These are phyloP conservation scores for Gadopsis bispinosus DNA, from an alignment of 2,797 vertebrate species.

Conservation along the genomic window DNA sequence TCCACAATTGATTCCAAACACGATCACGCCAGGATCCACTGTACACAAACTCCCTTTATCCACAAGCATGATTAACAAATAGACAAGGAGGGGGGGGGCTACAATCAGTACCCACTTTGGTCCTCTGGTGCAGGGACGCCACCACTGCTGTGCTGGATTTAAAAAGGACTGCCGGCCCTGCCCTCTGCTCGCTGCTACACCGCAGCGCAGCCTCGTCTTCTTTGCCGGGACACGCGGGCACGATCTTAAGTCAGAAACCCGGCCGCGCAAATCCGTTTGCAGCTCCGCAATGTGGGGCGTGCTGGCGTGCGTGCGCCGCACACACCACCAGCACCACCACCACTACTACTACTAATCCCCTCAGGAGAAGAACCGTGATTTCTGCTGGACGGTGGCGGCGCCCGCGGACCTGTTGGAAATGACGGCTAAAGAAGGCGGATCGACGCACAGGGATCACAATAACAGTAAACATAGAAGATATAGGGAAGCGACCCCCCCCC, in stretches of 20 bases:
- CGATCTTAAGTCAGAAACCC: conserved; percentile 62
- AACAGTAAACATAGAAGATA: conserved; percentile 70
- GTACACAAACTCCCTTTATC: background rate
- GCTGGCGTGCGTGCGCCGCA: conserved; percentile 34
- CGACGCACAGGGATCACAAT: conserved; percentile 62
- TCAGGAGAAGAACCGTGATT: conserved; percentile 74
- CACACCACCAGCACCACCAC: background rate
- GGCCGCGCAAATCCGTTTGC: conserved; percentile 60
- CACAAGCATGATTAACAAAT: background rate
- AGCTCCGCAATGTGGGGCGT: conserved; percentile 45
- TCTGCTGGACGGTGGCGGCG: conserved; percentile 77
- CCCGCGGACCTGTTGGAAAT: conserved; percentile 84
- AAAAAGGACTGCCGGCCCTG: background rate
- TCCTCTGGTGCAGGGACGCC: conserved; percentile 11
- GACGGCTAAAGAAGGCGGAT: conserved; percentile 81
- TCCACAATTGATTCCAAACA: background rate
- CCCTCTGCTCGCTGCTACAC: background rate
- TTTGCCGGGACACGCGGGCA: conserved; percentile 28
- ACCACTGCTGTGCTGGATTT: conserved; percentile 16
- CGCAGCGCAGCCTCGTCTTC: conserved; percentile 18
- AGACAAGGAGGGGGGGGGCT: background rate
- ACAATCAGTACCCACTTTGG: background rate
- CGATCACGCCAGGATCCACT: background rate
- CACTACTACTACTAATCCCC: conserved; percentile 76
- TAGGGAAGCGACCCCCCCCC: conserved; percentile 65